Evolutionary conservation across 1,140 invertebrate genomes (phyloP).

Genomic region (Coboldia fuscipes): DNA sequence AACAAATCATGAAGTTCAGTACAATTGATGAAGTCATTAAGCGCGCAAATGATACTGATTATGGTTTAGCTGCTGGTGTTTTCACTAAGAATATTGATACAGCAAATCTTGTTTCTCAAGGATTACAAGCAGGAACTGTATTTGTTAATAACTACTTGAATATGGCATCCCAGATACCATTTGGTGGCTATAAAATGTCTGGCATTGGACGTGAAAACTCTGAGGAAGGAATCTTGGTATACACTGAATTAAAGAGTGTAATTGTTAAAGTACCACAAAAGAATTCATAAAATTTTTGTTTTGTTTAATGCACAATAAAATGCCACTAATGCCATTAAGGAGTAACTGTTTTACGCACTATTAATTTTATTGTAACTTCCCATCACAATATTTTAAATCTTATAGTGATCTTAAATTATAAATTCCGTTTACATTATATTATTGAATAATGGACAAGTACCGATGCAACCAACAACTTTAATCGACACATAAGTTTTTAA

Average conservation of each 20-base stretch:
- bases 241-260: constrained; percentile 12
- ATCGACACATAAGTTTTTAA: no score
- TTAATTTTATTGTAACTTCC: no score
- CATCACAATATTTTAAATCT: no score
- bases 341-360: no score
- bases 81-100: constrained; percentile 72
- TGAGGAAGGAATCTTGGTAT: constrained; percentile 7
- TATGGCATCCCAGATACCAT: constrained; percentile 52
- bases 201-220: constrained; percentile 60
- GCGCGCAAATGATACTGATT: constrained; percentile 67
- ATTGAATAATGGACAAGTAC: no score
- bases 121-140: constrained; percentile 68
- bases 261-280: no score
- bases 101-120: constrained; percentile 50
- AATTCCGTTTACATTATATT: no score
- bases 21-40: constrained; percentile 74
- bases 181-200: constrained; percentile 75
- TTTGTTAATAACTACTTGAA: constrained; percentile 77
- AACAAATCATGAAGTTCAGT: constrained; percentile 75
- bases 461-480: no score
- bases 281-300: no score
- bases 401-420: no score
- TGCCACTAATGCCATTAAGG: no score
- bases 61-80: constrained; percentile 74
- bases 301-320: no score